Evolutionary conservation across 2,113 vertebrate genomes (phyloP).

Genomic region (Naja naja): DNA sequence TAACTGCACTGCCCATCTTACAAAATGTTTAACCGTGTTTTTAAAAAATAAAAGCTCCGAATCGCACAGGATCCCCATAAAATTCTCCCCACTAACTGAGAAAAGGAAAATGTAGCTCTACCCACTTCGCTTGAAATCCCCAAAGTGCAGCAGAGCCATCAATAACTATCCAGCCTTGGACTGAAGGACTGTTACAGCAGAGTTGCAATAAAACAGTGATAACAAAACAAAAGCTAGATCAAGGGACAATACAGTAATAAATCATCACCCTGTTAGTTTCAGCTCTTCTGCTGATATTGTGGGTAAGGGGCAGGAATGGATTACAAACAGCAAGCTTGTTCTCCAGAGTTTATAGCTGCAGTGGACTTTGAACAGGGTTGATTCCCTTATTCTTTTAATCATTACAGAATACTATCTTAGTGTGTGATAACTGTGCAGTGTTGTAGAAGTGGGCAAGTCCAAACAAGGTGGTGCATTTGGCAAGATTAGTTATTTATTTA

Average conservation of each 20-base stretch:
- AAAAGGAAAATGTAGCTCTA: neutral
- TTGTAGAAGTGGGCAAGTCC: neutral
- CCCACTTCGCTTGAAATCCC: neutral
- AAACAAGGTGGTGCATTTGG: neutral
- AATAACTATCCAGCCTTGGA: neutral
- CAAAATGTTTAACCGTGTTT: neutral
- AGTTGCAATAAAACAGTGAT: neutral
- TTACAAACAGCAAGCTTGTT: neutral
- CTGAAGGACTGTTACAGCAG: neutral
- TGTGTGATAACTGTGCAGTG: neutral
- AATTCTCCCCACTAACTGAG: neutral
- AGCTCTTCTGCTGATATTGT: neutral
- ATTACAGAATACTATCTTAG: neutral
- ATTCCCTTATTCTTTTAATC: neutral
- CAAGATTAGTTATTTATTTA: neutral
- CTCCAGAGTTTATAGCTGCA: neutral
- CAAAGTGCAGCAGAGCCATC: neutral
- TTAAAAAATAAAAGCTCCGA: neutral
- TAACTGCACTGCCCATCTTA: neutral
- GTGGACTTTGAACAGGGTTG: neutral
- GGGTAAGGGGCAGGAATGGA: neutral
- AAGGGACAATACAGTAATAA: neutral
- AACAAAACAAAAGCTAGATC: neutral
- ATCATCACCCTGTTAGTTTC: neutral
- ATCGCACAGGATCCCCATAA: neutral